A percentile compares a stretch with the other conserved stretches of the same genome.
Evolutionary conservation across 2,888 invertebrate genomes (phyloP).

Genomic region (Dascillus cervinus): DNA sequence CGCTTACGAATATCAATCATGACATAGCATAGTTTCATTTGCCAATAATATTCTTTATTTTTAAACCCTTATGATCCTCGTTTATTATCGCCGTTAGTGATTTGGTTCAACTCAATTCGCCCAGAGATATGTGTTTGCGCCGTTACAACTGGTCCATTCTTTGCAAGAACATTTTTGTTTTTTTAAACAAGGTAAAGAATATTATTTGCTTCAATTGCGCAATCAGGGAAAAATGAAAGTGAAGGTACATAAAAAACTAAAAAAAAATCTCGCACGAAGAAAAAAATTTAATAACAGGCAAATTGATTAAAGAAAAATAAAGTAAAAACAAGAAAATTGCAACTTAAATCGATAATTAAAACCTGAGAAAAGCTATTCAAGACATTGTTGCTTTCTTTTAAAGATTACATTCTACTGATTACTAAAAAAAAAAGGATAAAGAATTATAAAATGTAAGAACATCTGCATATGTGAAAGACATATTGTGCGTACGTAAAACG

Average conservation of each 20-base stretch:
- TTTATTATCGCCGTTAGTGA: too few relatives aligned
- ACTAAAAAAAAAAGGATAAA: conserved; percentile 16
- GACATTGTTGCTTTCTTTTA: too few relatives aligned
- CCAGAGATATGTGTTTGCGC: not conserved
- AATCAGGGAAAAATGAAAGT: too few relatives aligned
- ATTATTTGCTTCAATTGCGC: too few relatives aligned
- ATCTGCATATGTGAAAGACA: conserved; percentile 25
- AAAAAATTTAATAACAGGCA: too few relatives aligned
- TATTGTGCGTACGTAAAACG: conserved; percentile 35
- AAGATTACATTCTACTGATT: conserved; percentile 9
- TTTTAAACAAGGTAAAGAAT: too few relatives aligned
- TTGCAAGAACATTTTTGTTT: too few relatives aligned
- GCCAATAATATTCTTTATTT: conserved; percentile 14
- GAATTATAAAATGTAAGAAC: conserved; percentile 11
- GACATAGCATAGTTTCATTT: conserved; percentile 25
- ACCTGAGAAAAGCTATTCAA: conserved; percentile 30
- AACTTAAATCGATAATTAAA: conserved; percentile 27
- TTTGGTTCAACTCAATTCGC: not conserved
- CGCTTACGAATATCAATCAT: conserved; percentile 33
- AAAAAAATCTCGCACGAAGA: too few relatives aligned
- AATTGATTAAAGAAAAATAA: too few relatives aligned
- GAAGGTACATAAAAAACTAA: too few relatives aligned
- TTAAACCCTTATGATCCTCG: not conserved
- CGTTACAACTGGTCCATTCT: not conserved
- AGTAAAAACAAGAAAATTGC: too few relatives aligned